Conservation (phyloP, 2,888 invertebrate genomes). For the Colletes collaris region DNA sequence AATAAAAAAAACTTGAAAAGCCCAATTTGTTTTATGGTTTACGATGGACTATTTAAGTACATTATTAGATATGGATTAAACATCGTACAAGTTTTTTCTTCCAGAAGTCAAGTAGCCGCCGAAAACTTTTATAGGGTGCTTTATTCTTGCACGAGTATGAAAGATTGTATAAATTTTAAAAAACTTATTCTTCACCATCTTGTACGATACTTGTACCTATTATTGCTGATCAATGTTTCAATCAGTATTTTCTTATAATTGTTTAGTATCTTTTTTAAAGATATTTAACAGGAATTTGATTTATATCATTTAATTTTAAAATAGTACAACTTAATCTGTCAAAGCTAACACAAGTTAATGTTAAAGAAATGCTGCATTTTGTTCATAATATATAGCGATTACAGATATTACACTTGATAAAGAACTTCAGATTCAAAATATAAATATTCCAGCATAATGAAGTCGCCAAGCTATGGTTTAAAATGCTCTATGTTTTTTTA, state of each 20-base stretch:
- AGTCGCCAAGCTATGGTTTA: no score
- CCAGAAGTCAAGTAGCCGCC: slow-evolving; percentile 30
- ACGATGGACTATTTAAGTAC: slow-evolving; percentile 40
- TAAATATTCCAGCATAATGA: no score
- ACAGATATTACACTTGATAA: no score
- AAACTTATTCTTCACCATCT: background rate
- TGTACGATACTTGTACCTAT: background rate
- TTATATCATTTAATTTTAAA: no score
- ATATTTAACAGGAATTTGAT: background rate
- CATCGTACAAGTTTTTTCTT: slow-evolving; percentile 32
- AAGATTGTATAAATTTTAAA: slow-evolving; percentile 33
- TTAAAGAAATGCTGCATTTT: no score
- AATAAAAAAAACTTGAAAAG: slow-evolving; percentile 36
- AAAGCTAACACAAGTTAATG: no score
- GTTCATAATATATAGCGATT: no score
- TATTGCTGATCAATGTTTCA: slow-evolving; percentile 14
- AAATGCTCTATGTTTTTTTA: no score
- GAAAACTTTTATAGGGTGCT: slow-evolving; percentile 37
- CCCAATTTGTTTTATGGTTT: slow-evolving; percentile 44
- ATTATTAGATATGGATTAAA: slow-evolving; percentile 49
- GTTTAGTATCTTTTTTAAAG: background rate
- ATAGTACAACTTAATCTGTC: no score
- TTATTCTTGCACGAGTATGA: slow-evolving; percentile 21
- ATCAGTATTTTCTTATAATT: background rate
- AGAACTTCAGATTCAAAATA: no score